phyloP scores from a whole-genome alignment of 2,888 invertebrate genomes.

The Periphyllus acericola region DNA sequence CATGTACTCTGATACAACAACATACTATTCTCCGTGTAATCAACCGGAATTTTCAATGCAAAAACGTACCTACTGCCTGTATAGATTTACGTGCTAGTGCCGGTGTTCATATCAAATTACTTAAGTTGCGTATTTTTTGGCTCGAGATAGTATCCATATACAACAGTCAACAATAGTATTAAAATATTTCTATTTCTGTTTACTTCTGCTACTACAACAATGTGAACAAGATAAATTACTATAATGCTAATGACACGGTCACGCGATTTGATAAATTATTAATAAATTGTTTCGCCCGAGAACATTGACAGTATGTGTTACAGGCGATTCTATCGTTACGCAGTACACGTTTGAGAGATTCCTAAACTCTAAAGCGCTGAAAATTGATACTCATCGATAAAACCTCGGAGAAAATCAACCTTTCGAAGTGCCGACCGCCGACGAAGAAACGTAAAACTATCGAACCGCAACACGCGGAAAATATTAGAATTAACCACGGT shows the following conservation, averaged over 20 bases:
- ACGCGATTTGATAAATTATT: too few species aligned
- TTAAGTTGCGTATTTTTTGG: neutral
- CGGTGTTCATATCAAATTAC: neutral
- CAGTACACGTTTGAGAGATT: too few species aligned
- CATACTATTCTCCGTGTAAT: neutral
- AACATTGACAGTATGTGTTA: too few species aligned
- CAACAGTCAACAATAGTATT: neutral
- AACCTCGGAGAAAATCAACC: too few species aligned
- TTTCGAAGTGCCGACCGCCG: too few species aligned
- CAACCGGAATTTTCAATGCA: constrained; percentile 18
- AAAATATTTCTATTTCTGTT: neutral
- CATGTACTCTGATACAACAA: neutral
- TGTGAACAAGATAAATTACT: neutral
- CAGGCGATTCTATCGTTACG: too few species aligned
- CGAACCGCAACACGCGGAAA: neutral
- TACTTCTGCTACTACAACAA: neutral
- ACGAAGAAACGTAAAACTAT: neutral
- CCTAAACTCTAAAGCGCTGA: too few species aligned
- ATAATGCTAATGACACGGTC: too few species aligned
- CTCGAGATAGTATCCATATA: neutral
- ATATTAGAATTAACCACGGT: neutral
- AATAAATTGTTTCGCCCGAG: too few species aligned
- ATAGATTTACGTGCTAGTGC: neutral
- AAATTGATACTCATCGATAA: too few species aligned
- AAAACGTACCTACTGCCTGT: neutral